These are phyloP conservation scores for Myotis lucifugus DNA, from an alignment of 2,113 vertebrate species.

Conservation along the genomic window DNA sequence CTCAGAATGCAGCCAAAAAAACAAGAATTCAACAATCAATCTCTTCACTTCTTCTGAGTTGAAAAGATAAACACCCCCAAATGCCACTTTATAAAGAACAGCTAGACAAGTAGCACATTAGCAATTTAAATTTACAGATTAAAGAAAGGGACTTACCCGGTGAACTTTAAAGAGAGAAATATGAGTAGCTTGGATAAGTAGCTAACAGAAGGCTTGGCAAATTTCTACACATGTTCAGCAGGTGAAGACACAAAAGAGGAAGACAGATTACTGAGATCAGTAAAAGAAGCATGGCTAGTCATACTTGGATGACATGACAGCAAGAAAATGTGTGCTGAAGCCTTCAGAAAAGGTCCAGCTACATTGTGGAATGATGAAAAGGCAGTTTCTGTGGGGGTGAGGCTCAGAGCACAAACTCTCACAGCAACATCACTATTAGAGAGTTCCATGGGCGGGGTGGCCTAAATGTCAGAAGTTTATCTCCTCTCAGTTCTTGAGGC, in stretches of 20 bases:
- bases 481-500: not conserved
- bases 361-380: not conserved
- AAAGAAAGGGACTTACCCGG: constrained; percentile 57
- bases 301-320: not conserved
- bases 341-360: not conserved
- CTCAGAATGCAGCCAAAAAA: not conserved
- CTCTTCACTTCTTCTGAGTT: constrained; percentile 43
- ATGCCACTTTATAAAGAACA: constrained; percentile 65
- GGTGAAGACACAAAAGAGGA: constrained; percentile 38
- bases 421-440: not conserved
- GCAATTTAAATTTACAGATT: constrained; percentile 74
- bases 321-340: not conserved
- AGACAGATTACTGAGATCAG: constrained; percentile 49
- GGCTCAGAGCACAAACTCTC: not conserved
- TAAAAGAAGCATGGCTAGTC: not conserved
- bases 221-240: constrained; percentile 53
- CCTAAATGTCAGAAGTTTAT: not conserved
- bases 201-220: constrained; percentile 61
- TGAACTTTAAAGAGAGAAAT: constrained; percentile 64
- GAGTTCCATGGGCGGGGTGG: not conserved
- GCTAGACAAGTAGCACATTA: constrained; percentile 61
- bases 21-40: constrained; percentile 56
- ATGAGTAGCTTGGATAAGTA: constrained; percentile 38
- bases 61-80: constrained; percentile 69
- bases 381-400: not conserved